phyloP scores from a whole-genome alignment of 2,888 invertebrate species.

The Halictus ligatus region DNA sequence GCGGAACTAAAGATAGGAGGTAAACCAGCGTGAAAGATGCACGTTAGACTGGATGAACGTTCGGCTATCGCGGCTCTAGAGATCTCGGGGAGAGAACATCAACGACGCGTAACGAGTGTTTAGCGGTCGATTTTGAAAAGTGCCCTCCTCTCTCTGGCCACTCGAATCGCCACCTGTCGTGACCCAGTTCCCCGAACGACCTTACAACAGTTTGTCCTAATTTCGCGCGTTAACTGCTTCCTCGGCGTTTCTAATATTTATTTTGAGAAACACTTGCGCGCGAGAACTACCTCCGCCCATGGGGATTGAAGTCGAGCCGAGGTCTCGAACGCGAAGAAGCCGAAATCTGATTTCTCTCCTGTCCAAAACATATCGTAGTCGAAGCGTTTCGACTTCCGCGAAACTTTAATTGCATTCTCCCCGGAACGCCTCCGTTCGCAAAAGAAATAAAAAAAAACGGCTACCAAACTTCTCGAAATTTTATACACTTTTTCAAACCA shows the following conservation, averaged over 20 bases:
- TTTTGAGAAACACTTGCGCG: neutral
- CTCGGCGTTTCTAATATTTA: slow-evolving; percentile 39
- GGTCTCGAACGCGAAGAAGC: neutral
- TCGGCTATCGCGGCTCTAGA: neutral
- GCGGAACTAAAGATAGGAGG: neutral
- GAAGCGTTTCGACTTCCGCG: neutral
- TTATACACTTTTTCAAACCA: neutral
- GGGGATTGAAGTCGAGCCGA: no score
- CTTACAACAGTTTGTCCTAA: slow-evolving; percentile 58
- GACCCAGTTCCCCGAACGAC: slow-evolving; percentile 57
- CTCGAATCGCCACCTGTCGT: slow-evolving; percentile 50
- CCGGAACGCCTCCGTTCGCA: neutral
- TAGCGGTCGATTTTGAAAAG: slow-evolving; percentile 62
- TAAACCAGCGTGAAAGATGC: neutral
- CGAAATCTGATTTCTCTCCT: neutral
- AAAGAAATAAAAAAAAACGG: neutral
- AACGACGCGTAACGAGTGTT: slow-evolving; percentile 31
- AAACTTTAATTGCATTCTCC: neutral
- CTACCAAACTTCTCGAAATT: neutral
- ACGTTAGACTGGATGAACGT: neutral
- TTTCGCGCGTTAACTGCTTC: slow-evolving; percentile 52
- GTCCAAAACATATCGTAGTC: neutral
- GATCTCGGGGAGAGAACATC: slow-evolving; percentile 24
- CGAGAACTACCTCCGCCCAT: neutral
- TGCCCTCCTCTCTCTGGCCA: slow-evolving; percentile 31